Conservation (phyloP, 2,797 vertebrate genomes). For the Lindbergichthys nudifrons region DNA sequence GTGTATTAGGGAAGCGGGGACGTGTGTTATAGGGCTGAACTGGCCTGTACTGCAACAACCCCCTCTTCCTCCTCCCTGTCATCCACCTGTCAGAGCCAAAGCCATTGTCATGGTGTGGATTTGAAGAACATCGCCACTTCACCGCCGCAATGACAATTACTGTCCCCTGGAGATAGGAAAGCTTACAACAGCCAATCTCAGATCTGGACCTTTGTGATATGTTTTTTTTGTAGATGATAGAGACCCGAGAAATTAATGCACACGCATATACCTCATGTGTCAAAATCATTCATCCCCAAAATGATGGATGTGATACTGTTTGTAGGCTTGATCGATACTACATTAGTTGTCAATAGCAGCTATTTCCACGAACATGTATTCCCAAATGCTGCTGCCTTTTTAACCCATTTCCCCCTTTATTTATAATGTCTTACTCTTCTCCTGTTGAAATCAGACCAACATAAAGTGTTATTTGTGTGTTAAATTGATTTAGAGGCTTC, state of each 20-base stretch:
- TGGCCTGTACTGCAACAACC: conserved; percentile 67
- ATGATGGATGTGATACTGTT: conserved; percentile 25
- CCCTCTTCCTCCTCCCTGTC: conserved; percentile 46
- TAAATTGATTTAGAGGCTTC: background rate
- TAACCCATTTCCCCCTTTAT: background rate
- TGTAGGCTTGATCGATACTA: conserved; percentile 7
- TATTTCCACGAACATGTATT: conserved; percentile 5
- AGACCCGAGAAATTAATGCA: conserved; percentile 6
- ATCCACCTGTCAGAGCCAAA: conserved; percentile 81
- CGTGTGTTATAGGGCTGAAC: conserved; percentile 79
- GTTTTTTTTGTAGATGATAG: conserved; percentile 16
- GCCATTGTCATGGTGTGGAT: conserved; percentile 84
- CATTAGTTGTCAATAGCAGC: background rate
- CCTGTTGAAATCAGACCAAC: background rate
- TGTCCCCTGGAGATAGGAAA: conserved; percentile 45
- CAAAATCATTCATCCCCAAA: conserved; percentile 24
- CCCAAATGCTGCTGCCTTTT: conserved; percentile 37
- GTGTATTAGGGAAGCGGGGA: conserved; percentile 2
- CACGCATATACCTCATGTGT: conserved; percentile 31
- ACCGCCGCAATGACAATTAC: conserved; percentile 68
- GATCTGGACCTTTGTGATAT: conserved; percentile 51
- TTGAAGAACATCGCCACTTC: conserved; percentile 66
- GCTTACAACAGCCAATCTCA: conserved; percentile 43
- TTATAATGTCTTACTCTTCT: background rate
- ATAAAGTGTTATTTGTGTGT: background rate